phyloP scores from a whole-genome alignment of 2,797 vertebrate species.

The Tachyglossus aculeatus region DNA sequence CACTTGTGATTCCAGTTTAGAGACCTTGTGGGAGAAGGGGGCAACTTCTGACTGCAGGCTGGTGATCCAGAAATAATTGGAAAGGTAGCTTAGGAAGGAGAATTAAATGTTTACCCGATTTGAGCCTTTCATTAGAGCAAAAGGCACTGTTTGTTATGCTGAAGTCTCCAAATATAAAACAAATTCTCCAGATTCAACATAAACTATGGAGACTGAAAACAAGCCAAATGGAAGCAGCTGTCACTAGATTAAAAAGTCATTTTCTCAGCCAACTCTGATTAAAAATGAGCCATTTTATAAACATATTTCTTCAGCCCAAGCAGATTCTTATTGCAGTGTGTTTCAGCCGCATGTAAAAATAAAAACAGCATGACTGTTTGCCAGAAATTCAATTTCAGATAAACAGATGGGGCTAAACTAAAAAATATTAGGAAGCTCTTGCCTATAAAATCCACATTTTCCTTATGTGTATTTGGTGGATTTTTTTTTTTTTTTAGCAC shows the following conservation, averaged over 20 bases:
- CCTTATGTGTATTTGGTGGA: no score
- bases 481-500: no score
- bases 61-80: slow-evolving; percentile 51
- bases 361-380: slow-evolving; percentile 67
- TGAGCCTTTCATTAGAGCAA: slow-evolving; percentile 53
- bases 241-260: slow-evolving; percentile 75
- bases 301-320: slow-evolving; percentile 74
- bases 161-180: slow-evolving; percentile 69
- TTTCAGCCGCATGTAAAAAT: slow-evolving; percentile 66
- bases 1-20: slow-evolving; percentile 27
- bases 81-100: slow-evolving; percentile 45
- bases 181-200: slow-evolving; percentile 72
- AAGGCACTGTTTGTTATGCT: slow-evolving; percentile 63
- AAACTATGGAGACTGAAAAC: slow-evolving; percentile 72
- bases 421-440: slow-evolving; percentile 68
- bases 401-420: slow-evolving; percentile 74
- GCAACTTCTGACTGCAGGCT: not conserved
- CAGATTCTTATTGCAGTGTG: slow-evolving; percentile 70
- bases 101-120: slow-evolving; percentile 45
- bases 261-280: slow-evolving; percentile 72
- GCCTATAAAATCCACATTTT: no score
- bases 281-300: slow-evolving; percentile 73
- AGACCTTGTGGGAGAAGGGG: not conserved
- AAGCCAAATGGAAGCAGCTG: slow-evolving; percentile 75
- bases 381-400: slow-evolving; percentile 71